A percentile compares a stretch with the other conserved stretches of the same genome.
phyloP scores from a whole-genome alignment of 2,113 vertebrate genomes.

The Pelobates fuscus region DNA sequence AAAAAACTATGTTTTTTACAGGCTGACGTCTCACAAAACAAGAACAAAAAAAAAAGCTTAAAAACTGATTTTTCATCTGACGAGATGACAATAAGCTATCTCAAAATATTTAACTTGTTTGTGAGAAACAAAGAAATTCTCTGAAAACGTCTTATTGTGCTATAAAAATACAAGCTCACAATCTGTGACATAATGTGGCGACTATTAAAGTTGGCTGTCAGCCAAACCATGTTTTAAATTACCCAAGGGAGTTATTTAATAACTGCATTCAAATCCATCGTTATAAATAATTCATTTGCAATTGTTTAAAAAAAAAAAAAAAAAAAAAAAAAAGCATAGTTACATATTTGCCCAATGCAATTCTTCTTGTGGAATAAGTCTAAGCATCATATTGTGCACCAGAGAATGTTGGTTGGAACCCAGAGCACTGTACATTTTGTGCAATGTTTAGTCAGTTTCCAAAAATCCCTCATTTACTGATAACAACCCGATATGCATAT shows the following conservation, averaged over 20 bases:
- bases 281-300: neutral
- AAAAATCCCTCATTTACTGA: no score
- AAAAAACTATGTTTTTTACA: no score
- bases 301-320: neutral
- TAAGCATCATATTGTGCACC: no score
- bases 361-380: no score
- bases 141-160: slow-evolving; percentile 6
- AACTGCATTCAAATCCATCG: slow-evolving; percentile 8
- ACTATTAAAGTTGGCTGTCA: slow-evolving; percentile 4
- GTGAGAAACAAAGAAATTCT: neutral
- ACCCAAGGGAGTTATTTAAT: neutral
- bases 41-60: no score
- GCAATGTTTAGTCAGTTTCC: no score
- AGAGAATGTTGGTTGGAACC: no score
- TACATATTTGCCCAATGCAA: neutral
- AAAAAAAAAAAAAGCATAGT: neutral
- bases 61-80: neutral
- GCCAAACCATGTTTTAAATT: slow-evolving; percentile 14
- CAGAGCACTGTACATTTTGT: no score
- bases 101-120: neutral
- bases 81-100: slow-evolving; percentile 11
- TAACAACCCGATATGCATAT: no score
- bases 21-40: no score
- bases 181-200: neutral
- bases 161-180: neutral